Evolutionary conservation across 64 coral and sea anemone species (phyloP).

Genomic region (Montipora cactus): DNA sequence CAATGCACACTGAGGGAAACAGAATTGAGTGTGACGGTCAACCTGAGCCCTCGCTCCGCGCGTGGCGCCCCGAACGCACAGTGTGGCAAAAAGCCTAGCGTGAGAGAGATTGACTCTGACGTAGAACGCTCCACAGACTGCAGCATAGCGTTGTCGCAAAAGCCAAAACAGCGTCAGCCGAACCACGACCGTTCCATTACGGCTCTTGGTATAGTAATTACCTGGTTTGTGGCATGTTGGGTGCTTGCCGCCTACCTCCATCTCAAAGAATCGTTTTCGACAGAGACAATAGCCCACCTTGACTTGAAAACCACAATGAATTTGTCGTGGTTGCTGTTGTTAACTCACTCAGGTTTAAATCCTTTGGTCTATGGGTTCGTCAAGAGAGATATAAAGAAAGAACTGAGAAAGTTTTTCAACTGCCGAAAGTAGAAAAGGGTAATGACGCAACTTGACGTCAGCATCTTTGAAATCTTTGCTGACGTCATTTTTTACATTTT

Average conservation of each 20-base stretch:
- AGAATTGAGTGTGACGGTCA: background rate
- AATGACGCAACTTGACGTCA: background rate
- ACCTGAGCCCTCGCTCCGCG: background rate
- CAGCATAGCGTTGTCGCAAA: background rate
- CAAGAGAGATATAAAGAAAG: conserved; percentile 40
- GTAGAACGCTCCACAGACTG: conserved; percentile 26
- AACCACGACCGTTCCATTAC: conserved; percentile 43
- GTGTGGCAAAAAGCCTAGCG: background rate
- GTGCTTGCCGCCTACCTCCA: conserved; percentile 20
- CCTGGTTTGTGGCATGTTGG: conserved; percentile 18
- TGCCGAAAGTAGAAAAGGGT: background rate
- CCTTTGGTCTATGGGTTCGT: conserved; percentile 27
- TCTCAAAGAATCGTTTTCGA: conserved; percentile 22
- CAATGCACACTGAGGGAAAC: conserved; percentile 1
- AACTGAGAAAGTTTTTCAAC: background rate
- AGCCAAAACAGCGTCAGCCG: conserved; percentile 15
- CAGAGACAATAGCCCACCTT: background rate
- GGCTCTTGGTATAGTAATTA: conserved; percentile 28
- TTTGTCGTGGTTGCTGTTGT: conserved; percentile 15
- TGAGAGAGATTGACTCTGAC: background rate
- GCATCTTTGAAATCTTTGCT: too few species aligned
- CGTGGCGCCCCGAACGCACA: background rate
- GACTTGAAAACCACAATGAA: conserved; percentile 15
- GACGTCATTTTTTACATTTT: too few species aligned
- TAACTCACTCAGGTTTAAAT: conserved; percentile 16